phyloP scores from a whole-genome alignment of 2,888 invertebrate genomes.

The Brachycybe producta region DNA sequence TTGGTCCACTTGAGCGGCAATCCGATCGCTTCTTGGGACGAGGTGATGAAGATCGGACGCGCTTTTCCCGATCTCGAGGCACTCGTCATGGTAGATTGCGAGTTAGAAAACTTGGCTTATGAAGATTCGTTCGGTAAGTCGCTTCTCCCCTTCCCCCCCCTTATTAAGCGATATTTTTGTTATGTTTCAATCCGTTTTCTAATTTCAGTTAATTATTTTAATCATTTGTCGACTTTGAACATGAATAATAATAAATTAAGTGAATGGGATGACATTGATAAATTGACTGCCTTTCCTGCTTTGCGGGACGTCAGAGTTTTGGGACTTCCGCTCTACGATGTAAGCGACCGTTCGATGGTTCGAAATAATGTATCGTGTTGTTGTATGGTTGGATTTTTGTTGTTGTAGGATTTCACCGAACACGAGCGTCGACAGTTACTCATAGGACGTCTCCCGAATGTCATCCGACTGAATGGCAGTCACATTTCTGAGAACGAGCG shows the following conservation, averaged over 20 bases:
- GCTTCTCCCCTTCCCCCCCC: background rate
- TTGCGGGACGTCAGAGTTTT: slow-evolving; percentile 71
- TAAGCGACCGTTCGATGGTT: slow-evolving; percentile 23
- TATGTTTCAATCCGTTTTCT: slow-evolving; percentile 3
- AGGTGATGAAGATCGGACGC: slow-evolving; percentile 67
- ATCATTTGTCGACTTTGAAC: slow-evolving; percentile 45
- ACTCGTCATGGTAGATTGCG: slow-evolving; percentile 73
- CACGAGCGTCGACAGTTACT: slow-evolving; percentile 75
- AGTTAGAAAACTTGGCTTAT: slow-evolving; percentile 38
- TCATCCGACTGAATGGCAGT: slow-evolving; percentile 77
- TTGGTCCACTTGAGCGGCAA: slow-evolving; percentile 80
- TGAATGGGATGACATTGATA: slow-evolving; percentile 81
- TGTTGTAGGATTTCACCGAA: slow-evolving; percentile 60
- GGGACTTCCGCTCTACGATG: slow-evolving; percentile 50
- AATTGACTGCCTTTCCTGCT: slow-evolving; percentile 65
- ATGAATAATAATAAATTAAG: slow-evolving; percentile 68
- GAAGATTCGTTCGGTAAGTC: slow-evolving; percentile 14
- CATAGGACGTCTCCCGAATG: slow-evolving; percentile 74
- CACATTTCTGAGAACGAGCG: slow-evolving; percentile 69
- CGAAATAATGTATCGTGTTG: slow-evolving; percentile 1
- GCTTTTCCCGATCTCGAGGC: slow-evolving; percentile 75
- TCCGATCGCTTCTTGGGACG: slow-evolving; percentile 67
- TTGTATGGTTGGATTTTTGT: background rate
- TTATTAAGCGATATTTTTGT: background rate
- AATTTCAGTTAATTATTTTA: slow-evolving; percentile 37